Base-by-base conservation (phyloP, 30 jellyfish, hydroid and myxozoan genomes). In the Aurelia sp. region DNA sequence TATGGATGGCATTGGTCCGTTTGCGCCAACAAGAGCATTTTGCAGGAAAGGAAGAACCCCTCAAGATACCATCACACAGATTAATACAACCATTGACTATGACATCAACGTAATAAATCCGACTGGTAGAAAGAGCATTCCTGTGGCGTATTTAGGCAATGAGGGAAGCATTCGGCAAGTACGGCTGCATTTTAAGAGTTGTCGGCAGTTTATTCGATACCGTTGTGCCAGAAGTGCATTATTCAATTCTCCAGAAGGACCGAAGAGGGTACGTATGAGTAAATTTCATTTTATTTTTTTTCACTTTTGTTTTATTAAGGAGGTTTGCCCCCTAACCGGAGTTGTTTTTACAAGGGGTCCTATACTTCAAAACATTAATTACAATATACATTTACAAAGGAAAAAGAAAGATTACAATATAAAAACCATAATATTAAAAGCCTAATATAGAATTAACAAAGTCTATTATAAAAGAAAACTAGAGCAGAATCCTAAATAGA, bases 1-100 rank as follows among this genome's bases (percentile, higher is more conserved):
- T 63, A 60, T 95, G 90, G 99, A 95, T 86, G 99, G 99, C 41
- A 41, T 95, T 66, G 99, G 99, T 17, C 95, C 95, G 47, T 76
- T 90, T 88, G 93, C 68, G 17, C 97, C 99, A 5, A 86, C 90
- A 27, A 69, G 91, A 30, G 97, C 97, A 35, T 88, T 95, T 41
- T 95, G 99, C 73, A 97, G 96, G n/a, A 88, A 67, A 21, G 99
- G 99, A 22, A 80, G 88, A 58, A 81, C 97, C 20, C 97, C 94
- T 0, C 91, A 90, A 58, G 96, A 86, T 13, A 89, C 99, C n/a
- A 80, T 83, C 17, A 95, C 99, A 9, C 99, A 95, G 55, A 85
- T 95, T 22, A 95, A 95, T 71, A 95, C 91, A 53, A 95, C 99
- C 53, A 76, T 85, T 68, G 85, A 74, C 22, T 50, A 74, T 50